Evolutionary conservation across 1,140 invertebrate species (phyloP).

Genomic region (Cotesia chilonis): DNA sequence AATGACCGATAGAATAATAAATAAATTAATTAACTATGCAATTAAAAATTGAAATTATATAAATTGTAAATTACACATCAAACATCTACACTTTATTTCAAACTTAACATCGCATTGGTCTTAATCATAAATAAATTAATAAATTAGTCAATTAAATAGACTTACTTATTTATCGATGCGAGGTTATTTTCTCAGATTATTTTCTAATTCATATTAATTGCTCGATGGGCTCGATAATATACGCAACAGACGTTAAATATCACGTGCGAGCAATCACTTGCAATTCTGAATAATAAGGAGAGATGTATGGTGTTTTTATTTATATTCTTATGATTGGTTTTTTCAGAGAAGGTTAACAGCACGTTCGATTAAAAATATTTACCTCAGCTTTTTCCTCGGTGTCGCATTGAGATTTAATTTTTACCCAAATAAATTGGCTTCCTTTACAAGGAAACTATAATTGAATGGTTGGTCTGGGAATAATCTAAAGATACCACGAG

Average conservation of each 20-base stretch:
- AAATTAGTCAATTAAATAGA: background rate
- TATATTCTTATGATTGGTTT: background rate
- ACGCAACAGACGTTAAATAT: background rate
- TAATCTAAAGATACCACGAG: constrained; percentile 10
- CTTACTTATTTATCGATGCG: constrained; percentile 3
- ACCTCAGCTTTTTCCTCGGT: constrained; percentile 2
- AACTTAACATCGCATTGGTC: background rate
- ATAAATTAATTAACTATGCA: no score
- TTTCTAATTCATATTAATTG: constrained; percentile 3
- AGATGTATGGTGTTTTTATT: background rate
- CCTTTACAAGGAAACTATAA: constrained; percentile 38
- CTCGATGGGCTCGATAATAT: background rate
- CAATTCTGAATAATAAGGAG: background rate
- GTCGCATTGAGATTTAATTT: background rate
- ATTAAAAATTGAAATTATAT: no score
- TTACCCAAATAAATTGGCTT: constrained; percentile 35
- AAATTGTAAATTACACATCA: background rate
- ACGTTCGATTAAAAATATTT: constrained; percentile 9
- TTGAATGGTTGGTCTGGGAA: constrained; percentile 33
- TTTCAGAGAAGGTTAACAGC: constrained; percentile 26
- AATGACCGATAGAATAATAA: no score
- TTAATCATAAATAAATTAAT: background rate
- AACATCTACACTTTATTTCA: background rate
- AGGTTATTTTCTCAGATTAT: constrained; percentile 4
- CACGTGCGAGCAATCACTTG: constrained; percentile 11